A percentile compares a stretch with the other conserved stretches of the same genome.
These are phyloP conservation scores for Sminthurides bifidus DNA, from an alignment of 1,140 invertebrate genomes.

Conservation along the genomic window DNA sequence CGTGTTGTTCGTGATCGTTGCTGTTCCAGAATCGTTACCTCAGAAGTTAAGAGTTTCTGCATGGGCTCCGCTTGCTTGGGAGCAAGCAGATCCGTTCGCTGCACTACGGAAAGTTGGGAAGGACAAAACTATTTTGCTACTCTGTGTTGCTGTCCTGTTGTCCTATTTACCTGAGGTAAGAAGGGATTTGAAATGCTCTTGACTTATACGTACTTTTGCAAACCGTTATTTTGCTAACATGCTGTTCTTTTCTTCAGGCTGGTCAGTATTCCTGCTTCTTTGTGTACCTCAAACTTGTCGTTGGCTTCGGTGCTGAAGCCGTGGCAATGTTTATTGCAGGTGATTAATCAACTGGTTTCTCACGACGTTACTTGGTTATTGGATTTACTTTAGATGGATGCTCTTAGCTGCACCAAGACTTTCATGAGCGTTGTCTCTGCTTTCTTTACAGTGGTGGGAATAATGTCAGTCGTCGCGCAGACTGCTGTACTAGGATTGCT, in stretches of 20 bases:
- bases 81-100: constrained; percentile 81
- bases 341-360: too few relatives aligned
- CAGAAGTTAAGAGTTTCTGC: constrained; percentile 71
- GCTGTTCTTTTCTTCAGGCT: constrained; percentile 38
- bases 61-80: constrained; percentile 60
- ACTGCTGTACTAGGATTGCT: constrained; percentile 49
- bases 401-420: too few relatives aligned
- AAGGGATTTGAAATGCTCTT: background rate
- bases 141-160: constrained; percentile 93
- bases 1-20: constrained; percentile 95
- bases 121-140: constrained; percentile 88
- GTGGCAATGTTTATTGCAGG: constrained; percentile 92
- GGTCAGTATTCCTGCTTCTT: constrained; percentile 99
- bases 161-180: constrained; percentile 85
- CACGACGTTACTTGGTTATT: too few relatives aligned
- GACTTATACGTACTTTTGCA: constrained; percentile 10
- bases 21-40: constrained; percentile 93
- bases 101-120: constrained; percentile 85
- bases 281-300: constrained; percentile 95
- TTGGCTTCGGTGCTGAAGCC: constrained; percentile 88
- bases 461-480: constrained; percentile 80
- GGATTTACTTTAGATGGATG: too few relatives aligned
- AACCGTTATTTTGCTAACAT: constrained; percentile 5
- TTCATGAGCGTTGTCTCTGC: background rate
- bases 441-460: constrained; percentile 13